Conservation (phyloP, 2,888 invertebrate species). For the Zootermopsis nevadensis region DNA sequence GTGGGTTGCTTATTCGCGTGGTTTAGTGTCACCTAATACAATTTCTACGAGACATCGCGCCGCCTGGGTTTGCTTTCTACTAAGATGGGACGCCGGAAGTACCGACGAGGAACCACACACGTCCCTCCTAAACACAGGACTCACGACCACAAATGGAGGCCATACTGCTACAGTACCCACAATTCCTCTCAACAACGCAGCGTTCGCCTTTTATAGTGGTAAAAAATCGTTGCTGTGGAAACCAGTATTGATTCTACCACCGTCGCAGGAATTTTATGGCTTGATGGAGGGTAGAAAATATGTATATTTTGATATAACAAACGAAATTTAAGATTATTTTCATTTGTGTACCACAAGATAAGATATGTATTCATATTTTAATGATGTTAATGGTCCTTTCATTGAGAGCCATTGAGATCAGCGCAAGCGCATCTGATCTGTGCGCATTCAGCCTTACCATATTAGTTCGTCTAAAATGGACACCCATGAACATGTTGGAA, state of each 20-base stretch:
- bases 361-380: background rate
- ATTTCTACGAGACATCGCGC: conserved; percentile 17
- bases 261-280: background rate
- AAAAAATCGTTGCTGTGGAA: conserved; percentile 47
- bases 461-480: conserved; percentile 35
- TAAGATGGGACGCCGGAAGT: conserved; percentile 29
- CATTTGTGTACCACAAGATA: background rate
- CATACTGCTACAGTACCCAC: conserved; percentile 46
- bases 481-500: conserved; percentile 30
- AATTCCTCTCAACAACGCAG: conserved; percentile 31
- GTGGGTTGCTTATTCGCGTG: background rate
- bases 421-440: conserved; percentile 5
- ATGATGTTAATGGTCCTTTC: background rate
- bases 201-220: conserved; percentile 37
- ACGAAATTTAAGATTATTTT: background rate
- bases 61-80: conserved; percentile 1
- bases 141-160: conserved; percentile 27
- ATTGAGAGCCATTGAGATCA: background rate
- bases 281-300: background rate
- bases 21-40: conserved; percentile 45
- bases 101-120: conserved; percentile 51
- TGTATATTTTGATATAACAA: background rate
- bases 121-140: conserved; percentile 35
- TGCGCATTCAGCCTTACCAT: background rate
- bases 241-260: conserved; percentile 46